These are phyloP conservation scores for Myotis pilosus DNA, from an alignment of 2,797 vertebrate genomes.

Conservation along the genomic window DNA sequence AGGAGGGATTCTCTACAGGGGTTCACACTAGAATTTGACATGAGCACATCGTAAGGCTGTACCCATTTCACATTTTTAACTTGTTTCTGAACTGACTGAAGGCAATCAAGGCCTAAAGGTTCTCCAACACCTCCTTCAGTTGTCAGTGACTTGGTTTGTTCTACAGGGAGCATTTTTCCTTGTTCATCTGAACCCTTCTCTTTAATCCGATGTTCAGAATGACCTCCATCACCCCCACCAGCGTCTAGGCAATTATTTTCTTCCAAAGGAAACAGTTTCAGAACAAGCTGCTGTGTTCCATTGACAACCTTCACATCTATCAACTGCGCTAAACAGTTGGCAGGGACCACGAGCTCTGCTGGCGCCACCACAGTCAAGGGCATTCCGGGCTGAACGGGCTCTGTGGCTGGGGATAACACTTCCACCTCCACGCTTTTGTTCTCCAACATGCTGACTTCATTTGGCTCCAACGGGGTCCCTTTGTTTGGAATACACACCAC, in stretches of 20 bases:
- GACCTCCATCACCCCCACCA: not conserved
- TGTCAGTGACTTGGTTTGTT: slow-evolving; percentile 55
- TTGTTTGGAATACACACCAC: slow-evolving; percentile 71
- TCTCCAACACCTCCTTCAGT: slow-evolving; percentile 68
- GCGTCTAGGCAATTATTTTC: slow-evolving; percentile 63
- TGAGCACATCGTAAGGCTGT: slow-evolving; percentile 67
- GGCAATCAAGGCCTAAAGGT: slow-evolving; percentile 47
- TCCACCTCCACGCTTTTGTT: slow-evolving; percentile 88
- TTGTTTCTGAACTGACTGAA: slow-evolving; percentile 32
- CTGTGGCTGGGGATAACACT: slow-evolving; percentile 86
- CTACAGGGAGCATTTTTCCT: not conserved
- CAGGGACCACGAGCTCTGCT: slow-evolving; percentile 91
- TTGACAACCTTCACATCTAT: slow-evolving; percentile 94
- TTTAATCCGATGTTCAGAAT: not conserved
- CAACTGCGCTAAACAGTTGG: slow-evolving; percentile 94
- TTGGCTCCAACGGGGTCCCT: slow-evolving; percentile 25
- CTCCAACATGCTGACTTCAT: slow-evolving; percentile 61
- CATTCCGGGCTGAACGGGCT: slow-evolving; percentile 89
- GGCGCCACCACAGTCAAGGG: slow-evolving; percentile 94
- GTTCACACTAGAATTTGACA: slow-evolving; percentile 41
- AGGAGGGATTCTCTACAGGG: slow-evolving; percentile 67
- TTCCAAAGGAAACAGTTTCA: slow-evolving; percentile 87
- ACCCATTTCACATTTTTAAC: slow-evolving; percentile 73
- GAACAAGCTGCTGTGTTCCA: slow-evolving; percentile 91
- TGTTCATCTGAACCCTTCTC: not conserved